Percentiles rank a stretch among this genome's conserved stretches.
Conservation (phyloP, 1,140 invertebrate genomes). For the Archivesica marissinica region DNA sequence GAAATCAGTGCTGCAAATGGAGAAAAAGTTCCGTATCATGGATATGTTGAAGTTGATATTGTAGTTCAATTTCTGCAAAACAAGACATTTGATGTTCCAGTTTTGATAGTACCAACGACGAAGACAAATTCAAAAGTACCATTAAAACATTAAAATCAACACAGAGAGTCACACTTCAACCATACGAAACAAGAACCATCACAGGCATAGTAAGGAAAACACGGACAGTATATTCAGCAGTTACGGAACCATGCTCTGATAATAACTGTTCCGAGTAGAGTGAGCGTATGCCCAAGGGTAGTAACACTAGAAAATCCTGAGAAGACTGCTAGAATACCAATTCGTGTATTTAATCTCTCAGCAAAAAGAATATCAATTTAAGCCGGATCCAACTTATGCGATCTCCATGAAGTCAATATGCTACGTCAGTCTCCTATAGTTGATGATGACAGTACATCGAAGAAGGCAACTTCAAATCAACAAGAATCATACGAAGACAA, state of each 20-base stretch:
- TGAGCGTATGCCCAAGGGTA: constrained; percentile 54
- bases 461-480: no score
- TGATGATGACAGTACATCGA: no score
- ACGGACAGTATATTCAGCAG: neutral
- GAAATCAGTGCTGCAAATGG: no score
- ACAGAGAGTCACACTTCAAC: neutral
- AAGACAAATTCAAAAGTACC: no score
- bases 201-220: constrained; percentile 7
- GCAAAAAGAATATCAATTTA: constrained; percentile 25
- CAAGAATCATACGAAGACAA: no score
- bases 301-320: constrained; percentile 19
- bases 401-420: constrained; percentile 49
- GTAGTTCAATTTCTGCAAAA: no score
- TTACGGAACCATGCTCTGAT: neutral
- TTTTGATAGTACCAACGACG: no score
- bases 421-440: constrained; percentile 19
- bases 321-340: constrained; percentile 36
- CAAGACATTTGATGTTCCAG: no score
- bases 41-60: no score
- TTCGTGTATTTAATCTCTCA: constrained; percentile 56
- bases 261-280: neutral
- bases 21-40: no score
- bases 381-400: constrained; percentile 12
- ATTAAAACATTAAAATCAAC: constrained; percentile 31
- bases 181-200: neutral